Evolutionary conservation across 2,113 vertebrate genomes (phyloP), one percentile per base, ranked within the genome.

Genomic region (Etheostoma spectabile): DNA sequence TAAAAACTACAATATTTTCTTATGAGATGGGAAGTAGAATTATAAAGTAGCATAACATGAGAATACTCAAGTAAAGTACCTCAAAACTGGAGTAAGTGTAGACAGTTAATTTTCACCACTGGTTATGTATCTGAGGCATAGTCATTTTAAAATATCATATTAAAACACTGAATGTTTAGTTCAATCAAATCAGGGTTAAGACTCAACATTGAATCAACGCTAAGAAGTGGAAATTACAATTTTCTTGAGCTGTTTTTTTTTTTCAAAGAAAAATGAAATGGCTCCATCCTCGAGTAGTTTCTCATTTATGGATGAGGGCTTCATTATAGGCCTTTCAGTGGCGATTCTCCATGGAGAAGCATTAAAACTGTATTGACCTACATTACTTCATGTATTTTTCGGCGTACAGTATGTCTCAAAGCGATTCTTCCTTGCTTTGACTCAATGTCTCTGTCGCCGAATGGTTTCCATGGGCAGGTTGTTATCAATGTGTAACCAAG

Each of bases 351-450:
- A 64, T 8, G 57, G 74, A 79, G 74, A 67, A 64, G 73, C 82
- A 80, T 52, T 80, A 86, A 90, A 71, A 86, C 85, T 76, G 71
- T 52, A 70, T 61, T 90, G 89, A 90, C 91, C 89, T 83, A 89
- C 74, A 83, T 88, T 86, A 55, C 68, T 88, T 79, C 59, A 77
- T 74, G 59, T 85, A 76, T 88, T 91, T 82, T 67, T 65, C 24
- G 53, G 59, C 18, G 12, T 68, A 48, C 70, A 76, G 74, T 78
- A 61, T 45, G 55, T 80, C 65, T 84, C 70, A 42, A 38, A 70
- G 64, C 51, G 52, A 13, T 75, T 82, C 66, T 77, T 68, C 24
- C 69, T 74, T 3, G 6, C 14, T 57, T 24, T 68, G 77, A 81
- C 79, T 84, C 74, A 49, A n/a, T 72, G 38, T 68, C 27, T 64